Evolutionary conservation across 2,113 vertebrate species (phyloP).

Genomic region (Synchiropus splendidus): DNA sequence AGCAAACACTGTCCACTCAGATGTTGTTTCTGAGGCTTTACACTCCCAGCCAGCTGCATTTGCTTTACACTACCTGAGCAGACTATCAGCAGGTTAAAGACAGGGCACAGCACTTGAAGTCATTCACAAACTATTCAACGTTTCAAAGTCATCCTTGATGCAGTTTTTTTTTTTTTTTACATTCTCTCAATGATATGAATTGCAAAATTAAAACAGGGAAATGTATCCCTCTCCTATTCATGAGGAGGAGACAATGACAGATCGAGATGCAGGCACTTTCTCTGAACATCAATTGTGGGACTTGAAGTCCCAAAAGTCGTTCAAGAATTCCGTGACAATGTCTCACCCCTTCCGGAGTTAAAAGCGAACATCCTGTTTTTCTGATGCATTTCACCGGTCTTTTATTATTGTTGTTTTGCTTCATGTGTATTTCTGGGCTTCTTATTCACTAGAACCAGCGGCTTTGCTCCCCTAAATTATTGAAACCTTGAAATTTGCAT

Average conservation of each 20-base stretch:
- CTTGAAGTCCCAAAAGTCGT: no score
- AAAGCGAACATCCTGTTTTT: constrained; percentile 1
- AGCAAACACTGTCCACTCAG: constrained; percentile 27
- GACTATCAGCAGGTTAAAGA: no score
- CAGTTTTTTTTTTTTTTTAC: no score
- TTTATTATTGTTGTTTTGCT: constrained; percentile 11
- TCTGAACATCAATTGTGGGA: background rate
- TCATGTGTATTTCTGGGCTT: constrained; percentile 2
- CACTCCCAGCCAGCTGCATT: constrained; percentile 3
- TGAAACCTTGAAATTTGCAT: constrained; percentile 31
- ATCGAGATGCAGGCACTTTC: background rate
- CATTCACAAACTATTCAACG: no score
- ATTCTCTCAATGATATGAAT: no score
- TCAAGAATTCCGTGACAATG: no score
- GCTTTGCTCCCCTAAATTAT: constrained; percentile 1
- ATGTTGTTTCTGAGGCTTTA: constrained; percentile 18
- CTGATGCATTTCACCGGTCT: background rate
- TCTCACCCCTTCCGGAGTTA: no score
- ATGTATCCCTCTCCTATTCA: no score
- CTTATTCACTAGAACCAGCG: constrained; percentile 23
- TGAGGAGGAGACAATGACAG: no score
- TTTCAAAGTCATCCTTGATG: no score
- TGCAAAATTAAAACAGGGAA: no score
- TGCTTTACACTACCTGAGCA: background rate
- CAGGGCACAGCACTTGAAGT: no score